Conservation (phyloP, 2,113 vertebrate genomes). For the Polyodon spathula region DNA sequence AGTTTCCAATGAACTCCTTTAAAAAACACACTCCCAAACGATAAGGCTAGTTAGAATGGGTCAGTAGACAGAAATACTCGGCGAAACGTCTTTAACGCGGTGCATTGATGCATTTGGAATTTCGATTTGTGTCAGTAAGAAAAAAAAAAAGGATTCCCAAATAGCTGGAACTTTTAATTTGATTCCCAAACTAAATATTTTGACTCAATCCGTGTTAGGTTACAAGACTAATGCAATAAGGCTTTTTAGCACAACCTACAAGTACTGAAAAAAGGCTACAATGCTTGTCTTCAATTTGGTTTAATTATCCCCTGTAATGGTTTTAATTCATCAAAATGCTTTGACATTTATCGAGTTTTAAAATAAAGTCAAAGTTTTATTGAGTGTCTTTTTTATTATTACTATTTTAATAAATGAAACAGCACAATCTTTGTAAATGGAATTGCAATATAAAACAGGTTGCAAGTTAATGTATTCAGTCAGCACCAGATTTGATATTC, state of each 20-base stretch:
- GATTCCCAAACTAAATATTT: constrained; percentile 51
- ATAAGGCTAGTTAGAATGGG: constrained; percentile 78
- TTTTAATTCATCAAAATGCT: too few species aligned
- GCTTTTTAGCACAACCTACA: constrained; percentile 24
- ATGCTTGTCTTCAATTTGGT: constrained; percentile 43
- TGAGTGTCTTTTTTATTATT: too few species aligned
- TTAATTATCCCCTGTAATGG: constrained; percentile 22
- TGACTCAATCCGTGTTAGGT: constrained; percentile 42
- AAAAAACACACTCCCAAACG: constrained; percentile 61
- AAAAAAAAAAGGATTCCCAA: constrained; percentile 52
- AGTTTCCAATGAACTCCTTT: constrained; percentile 66
- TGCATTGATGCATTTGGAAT: constrained; percentile 63
- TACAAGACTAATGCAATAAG: constrained; percentile 59
- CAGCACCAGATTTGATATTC: too few species aligned
- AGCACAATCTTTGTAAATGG: too few species aligned
- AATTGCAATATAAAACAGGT: too few species aligned
- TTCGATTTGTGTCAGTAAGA: constrained; percentile 53
- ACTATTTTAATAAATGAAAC: too few species aligned
- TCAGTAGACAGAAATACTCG: constrained; percentile 73
- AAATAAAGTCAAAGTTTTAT: too few species aligned
- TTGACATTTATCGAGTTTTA: too few species aligned
- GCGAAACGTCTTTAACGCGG: constrained; percentile 67
- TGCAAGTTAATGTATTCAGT: too few species aligned
- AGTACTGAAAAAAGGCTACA: constrained; percentile 38
- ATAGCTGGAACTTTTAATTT: constrained; percentile 65